Evolutionary conservation across 2,113 vertebrate species (phyloP), one percentile per base, ranked within the genome.

Genomic region (Halcyon senegalensis): DNA sequence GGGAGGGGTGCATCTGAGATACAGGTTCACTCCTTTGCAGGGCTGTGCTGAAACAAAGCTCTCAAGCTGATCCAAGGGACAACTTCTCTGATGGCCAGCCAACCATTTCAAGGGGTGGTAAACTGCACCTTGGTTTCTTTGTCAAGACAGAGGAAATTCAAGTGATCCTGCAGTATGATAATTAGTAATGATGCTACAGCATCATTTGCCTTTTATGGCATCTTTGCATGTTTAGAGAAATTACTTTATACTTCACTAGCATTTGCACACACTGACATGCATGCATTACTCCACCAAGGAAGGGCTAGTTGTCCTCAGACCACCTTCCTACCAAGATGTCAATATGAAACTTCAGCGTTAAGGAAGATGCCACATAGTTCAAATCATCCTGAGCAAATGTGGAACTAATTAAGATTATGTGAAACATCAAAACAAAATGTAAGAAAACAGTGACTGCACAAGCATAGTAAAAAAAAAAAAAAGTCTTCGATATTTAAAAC

Each of bases 61-160:
- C 44, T 46, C 62, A 1, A 3, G 44, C 33, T 0, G 1, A 25
- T 10, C 25, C 16, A 37, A 21, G 59, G 68, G 33, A 46, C 19
- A 20, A 5, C 5, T 24, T 24, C 74, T 69, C 46, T 33, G 16
- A 44, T 3, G 28, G 55, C 56, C 46, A 84, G 74, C 43, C 69
- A 75, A 51, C n/a, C 12, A 10, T 37, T 72, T 33, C 51, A 21
- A 67, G 10, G 58, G 16, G 4, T 55, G 28, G 44, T 62, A 62
- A 89, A 25, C 27, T 37, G 41, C 18, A 39, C 3, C 2, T 72
- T 58, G 16, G 27, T 79, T 44, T 50, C 11, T 41, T 44, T 73
- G 79, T 58, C 21, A 68, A 58, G 67, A 35, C 3, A 24, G 35
- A 46, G 27, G n/a, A 75, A 50, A 80, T 55, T 43, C 23, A 84